Conservation (phyloP, 2,113 vertebrate genomes). For the Centropus bengalensis region DNA sequence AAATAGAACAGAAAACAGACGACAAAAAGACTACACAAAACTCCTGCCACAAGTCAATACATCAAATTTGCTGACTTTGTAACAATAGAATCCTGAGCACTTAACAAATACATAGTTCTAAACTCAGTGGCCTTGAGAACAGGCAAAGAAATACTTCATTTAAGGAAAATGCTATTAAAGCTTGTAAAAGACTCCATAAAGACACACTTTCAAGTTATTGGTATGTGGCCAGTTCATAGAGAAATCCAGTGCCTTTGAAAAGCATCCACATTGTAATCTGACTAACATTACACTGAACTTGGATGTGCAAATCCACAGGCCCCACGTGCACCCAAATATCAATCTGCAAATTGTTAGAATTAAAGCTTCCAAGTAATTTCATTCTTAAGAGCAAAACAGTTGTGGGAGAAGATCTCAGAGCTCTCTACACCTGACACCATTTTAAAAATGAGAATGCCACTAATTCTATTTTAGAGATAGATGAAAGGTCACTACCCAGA, state of each 20-base stretch:
- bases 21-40: background rate
- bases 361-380: background rate
- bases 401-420: background rate
- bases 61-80: background rate
- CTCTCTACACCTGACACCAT: background rate
- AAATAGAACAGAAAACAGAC: background rate
- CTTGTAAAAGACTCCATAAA: background rate
- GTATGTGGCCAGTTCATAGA: background rate
- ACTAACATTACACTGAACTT: background rate
- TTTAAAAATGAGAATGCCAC: background rate
- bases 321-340: background rate
- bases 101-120: background rate
- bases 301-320: background rate
- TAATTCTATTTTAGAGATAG: background rate
- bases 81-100: background rate
- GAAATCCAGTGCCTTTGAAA: background rate
- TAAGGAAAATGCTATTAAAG: background rate
- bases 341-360: background rate
- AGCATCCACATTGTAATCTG: background rate
- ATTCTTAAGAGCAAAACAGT: background rate
- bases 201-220: background rate
- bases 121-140: background rate
- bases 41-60: background rate
- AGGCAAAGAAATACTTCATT: background rate
- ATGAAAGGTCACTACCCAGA: background rate